These are phyloP conservation scores for Lutjanus erythropterus DNA, from an alignment of 2,113 vertebrate genomes.

Conservation along the genomic window DNA sequence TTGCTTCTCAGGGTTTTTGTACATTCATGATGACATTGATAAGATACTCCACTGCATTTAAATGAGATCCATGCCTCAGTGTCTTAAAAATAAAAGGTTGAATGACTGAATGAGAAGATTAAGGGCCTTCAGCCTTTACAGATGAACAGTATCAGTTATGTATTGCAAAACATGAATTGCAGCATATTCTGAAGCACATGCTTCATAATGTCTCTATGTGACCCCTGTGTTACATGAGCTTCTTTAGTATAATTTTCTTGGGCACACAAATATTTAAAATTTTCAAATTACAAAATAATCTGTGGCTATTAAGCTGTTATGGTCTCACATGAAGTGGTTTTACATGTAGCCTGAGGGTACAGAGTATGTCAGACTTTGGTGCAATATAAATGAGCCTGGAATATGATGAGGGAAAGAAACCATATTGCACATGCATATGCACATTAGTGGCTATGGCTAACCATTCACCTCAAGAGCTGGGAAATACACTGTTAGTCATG, in stretches of 20 bases:
- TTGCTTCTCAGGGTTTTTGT: too few relatives aligned
- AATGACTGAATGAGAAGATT: too few relatives aligned
- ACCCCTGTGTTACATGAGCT: background rate
- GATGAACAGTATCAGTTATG: background rate
- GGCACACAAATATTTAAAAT: background rate
- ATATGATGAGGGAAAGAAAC: background rate
- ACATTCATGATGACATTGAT: too few relatives aligned
- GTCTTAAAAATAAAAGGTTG: too few relatives aligned
- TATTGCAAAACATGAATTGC: conserved; percentile 12
- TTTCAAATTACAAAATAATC: background rate
- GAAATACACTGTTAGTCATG: background rate
- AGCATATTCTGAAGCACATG: too few relatives aligned
- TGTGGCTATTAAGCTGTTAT: background rate
- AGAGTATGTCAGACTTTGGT: background rate
- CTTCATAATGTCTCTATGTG: background rate
- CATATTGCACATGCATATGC: background rate
- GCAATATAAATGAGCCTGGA: background rate
- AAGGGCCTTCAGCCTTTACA: background rate
- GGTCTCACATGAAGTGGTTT: background rate
- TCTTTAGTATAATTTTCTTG: background rate
- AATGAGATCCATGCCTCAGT: too few relatives aligned
- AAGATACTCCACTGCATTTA: too few relatives aligned
- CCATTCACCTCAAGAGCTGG: background rate
- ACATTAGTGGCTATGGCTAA: background rate
- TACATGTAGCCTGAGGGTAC: background rate